phyloP scores from a whole-genome alignment of 1,140 invertebrate species.

The Mesaphorura yosii region DNA sequence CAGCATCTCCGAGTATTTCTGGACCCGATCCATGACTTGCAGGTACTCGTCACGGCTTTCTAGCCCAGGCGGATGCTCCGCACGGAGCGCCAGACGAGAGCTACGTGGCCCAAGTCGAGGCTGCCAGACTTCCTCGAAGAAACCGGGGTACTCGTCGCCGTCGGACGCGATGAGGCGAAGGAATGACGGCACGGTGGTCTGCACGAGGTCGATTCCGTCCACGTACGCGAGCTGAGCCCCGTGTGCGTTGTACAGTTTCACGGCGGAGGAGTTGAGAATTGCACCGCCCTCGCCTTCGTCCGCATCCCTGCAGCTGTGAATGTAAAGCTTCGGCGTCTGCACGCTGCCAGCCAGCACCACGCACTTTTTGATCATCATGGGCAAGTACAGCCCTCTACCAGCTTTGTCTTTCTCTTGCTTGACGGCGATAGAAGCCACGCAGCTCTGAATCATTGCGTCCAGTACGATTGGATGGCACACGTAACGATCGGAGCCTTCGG shows the following conservation, averaged over 20 bases:
- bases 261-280: no score
- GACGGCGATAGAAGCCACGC: not conserved
- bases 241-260: not conserved
- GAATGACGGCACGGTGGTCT: constrained; percentile 2
- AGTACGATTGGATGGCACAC: constrained; percentile 7
- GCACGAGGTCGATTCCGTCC: constrained; percentile 4
- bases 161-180: not conserved
- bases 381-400: constrained; percentile 13
- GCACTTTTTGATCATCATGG: constrained; percentile 16
- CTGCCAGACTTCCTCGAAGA: not conserved
- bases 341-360: constrained; percentile 8
- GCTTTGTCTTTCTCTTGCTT: not conserved
- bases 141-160: not conserved
- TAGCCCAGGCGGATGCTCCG: no score
- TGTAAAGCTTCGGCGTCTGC: not conserved
- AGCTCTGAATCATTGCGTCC: constrained; percentile 7
- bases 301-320: not conserved
- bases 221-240: constrained; percentile 3
- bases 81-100: no score
- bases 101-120: not conserved
- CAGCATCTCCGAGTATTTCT: no score
- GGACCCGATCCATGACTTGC: no score
- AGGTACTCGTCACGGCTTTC: no score
- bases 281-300: not conserved
- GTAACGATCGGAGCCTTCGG: constrained; percentile 2